A percentile compares a stretch with the other conserved stretches of the same genome.
Evolutionary conservation across 2,888 invertebrate species (phyloP).

Genomic region (Trichogramma dendrolimi): DNA sequence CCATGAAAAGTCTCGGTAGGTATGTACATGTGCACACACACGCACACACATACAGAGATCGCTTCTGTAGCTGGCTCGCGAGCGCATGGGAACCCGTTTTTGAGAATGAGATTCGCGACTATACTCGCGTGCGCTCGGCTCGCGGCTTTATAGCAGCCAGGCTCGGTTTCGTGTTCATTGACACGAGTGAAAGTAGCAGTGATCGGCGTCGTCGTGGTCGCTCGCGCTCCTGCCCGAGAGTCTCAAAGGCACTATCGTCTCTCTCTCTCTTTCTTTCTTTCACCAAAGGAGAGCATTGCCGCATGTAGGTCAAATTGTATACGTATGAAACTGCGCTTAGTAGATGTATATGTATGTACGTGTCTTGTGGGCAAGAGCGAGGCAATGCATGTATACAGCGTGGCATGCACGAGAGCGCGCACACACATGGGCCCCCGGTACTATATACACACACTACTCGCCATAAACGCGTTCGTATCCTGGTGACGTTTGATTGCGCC

Average conservation of each 20-base stretch:
- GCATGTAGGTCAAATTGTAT: background rate
- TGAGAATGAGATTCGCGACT: too few species aligned
- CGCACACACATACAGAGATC: background rate
- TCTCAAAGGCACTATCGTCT: too few species aligned
- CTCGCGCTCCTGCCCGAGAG: background rate
- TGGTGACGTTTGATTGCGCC: too few species aligned
- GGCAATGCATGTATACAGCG: too few species aligned
- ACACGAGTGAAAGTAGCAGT: slow-evolving; percentile 42
- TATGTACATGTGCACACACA: background rate
- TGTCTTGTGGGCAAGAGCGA: too few species aligned
- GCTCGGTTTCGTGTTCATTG: slow-evolving; percentile 29
- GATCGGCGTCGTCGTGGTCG: background rate
- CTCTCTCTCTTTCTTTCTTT: slow-evolving; percentile 14
- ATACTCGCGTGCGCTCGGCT: background rate
- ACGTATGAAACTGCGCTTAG: background rate
- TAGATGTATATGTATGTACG: too few species aligned
- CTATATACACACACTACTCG: too few species aligned
- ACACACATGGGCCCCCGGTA: too few species aligned
- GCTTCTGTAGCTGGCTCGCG: background rate
- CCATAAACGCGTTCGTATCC: too few species aligned
- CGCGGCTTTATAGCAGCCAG: background rate
- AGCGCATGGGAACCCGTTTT: background rate
- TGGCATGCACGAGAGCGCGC: too few species aligned
- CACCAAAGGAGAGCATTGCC: background rate
- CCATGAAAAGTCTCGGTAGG: background rate